phyloP scores from a whole-genome alignment of 1,140 invertebrate genomes.

The Paralvinella palmiformis region DNA sequence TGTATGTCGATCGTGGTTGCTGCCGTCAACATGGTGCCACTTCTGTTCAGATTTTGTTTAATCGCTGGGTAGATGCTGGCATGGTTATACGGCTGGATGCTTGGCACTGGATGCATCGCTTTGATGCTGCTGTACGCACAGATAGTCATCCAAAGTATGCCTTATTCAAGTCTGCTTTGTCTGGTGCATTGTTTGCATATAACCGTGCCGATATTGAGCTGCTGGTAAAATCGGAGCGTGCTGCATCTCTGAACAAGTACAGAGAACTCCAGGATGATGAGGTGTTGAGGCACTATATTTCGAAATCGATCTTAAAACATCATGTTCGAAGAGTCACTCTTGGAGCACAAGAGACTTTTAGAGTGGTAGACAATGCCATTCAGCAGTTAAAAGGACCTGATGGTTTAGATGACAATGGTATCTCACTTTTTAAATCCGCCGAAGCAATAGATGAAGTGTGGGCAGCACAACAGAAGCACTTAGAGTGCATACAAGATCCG shows the following conservation, averaged over 20 bases:
- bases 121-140: not conserved
- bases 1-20: not conserved
- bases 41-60: not conserved
- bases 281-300: not conserved
- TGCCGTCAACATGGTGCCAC: not conserved
- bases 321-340: not conserved
- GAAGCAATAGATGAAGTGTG: conserved; percentile 2
- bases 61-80: not conserved
- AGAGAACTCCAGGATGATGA: not conserved
- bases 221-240: not conserved
- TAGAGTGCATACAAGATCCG: not conserved
- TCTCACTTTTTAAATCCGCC: not conserved
- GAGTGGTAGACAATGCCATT: not conserved
- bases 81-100: conserved; percentile 1
- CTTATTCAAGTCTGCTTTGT: not conserved
- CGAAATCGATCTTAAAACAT: not conserved
- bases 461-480: not conserved
- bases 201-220: conserved; percentile 1
- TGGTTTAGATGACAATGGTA: not conserved
- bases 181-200: not conserved
- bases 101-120: conserved; percentile 1
- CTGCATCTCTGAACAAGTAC: not conserved
- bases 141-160: not conserved
- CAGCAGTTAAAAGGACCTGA: not conserved
- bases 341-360: not conserved